Base-by-base conservation (phyloP, 2,113 vertebrate species). In the Rhadina sibilatrix region DNA sequence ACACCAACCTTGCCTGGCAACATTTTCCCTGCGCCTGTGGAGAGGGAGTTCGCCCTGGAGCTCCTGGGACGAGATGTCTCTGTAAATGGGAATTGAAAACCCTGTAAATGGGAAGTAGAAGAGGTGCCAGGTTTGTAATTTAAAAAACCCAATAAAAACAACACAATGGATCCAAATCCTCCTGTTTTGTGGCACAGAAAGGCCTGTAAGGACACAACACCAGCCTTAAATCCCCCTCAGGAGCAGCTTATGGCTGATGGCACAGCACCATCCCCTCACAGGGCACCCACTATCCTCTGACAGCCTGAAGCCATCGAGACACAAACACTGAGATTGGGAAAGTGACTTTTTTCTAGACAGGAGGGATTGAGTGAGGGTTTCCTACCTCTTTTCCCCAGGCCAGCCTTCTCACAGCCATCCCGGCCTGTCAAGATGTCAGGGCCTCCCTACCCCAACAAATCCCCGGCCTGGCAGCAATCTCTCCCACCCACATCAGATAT, bases 1-100 rank as follows among this genome's bases (percentile, higher is more conserved):
- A 91, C 94, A 91, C 93, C 91, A 97, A 93, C 93, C 95, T 95
- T 94, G 77, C 94, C 89, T 87, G 90, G 87, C 70, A 87, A 93
- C 69, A 22, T 79, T 30, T 61, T 79, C 80, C 57, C 87, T 5
- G 10, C 0, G 59, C 2, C 6, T 31, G 35, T 52, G 64, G 85
- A 86, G 82, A 91, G 28, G 52, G 71, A 83, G 59, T 44, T 92
- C 88, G 59, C 87, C 88, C 75, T 59, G 71, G 52, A 86, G 93
- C 87, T 91, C 63, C 63, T 3, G 1, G 50, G 54, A 79, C 0
- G 27, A 74, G 78, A 93, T 72, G 38, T 50, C 46, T 83, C 54
- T 87, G 83, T 44, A 94, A 94, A 90, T 71, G 79, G 71, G 71
- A 97, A 77, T 71, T 86, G 94, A 95, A 94, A 96, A 93, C 59